phyloP scores from a whole-genome alignment of 2,888 invertebrate genomes.

The Desoria tigrina region DNA sequence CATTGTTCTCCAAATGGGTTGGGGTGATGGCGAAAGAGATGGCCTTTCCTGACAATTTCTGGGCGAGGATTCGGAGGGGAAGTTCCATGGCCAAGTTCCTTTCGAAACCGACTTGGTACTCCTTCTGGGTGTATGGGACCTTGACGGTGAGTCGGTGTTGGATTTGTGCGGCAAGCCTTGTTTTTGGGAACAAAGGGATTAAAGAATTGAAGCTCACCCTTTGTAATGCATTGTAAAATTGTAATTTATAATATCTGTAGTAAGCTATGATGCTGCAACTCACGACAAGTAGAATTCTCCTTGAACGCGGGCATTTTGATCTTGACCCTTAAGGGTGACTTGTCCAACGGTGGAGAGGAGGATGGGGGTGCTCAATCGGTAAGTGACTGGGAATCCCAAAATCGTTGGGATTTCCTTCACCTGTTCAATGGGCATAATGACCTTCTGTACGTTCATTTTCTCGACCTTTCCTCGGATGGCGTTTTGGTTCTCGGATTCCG shows the following conservation, averaged over 20 bases:
- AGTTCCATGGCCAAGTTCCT: constrained; percentile 6
- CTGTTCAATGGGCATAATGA: neutral
- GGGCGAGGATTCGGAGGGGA: constrained; percentile 15
- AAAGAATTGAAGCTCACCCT: no score
- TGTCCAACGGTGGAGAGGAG: constrained; percentile 17
- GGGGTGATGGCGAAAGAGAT: constrained; percentile 21
- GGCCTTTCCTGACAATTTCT: neutral
- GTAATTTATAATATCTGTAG: no score
- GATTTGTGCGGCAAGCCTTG: neutral
- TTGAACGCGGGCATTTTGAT: constrained; percentile 3
- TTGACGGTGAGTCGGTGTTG: constrained; percentile 4
- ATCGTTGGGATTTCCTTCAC: constrained; percentile 18
- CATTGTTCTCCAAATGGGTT: constrained; percentile 15
- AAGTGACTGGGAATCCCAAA: constrained; percentile 19
- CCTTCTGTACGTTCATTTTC: constrained; percentile 15
- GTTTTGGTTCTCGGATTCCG: neutral
- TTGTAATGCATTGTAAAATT: no score
- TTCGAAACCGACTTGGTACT: constrained; percentile 6
- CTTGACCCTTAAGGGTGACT: constrained; percentile 5
- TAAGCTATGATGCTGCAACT: constrained; percentile 2
- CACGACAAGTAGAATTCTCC: constrained; percentile 18
- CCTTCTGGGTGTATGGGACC: constrained; percentile 5
- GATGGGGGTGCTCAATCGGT: constrained; percentile 7
- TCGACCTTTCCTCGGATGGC: neutral
- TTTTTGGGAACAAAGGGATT: no score